Percentiles rank a stretch among this genome's conserved stretches.
Evolutionary conservation across 2,113 vertebrate species (phyloP).

Genomic region (Burhinus oedicnemus): DNA sequence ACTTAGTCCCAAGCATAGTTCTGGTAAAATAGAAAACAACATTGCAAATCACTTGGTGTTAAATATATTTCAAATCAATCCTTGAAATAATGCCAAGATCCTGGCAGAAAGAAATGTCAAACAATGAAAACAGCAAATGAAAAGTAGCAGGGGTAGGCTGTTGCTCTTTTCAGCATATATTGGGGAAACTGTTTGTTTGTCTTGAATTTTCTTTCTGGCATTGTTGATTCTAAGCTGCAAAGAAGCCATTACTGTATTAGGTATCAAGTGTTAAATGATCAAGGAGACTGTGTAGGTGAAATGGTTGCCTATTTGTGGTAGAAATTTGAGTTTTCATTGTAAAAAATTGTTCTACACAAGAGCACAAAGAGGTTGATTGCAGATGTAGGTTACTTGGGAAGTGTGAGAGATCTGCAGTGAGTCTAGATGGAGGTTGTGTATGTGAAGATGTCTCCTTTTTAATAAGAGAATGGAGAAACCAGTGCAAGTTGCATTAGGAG

Average conservation of each 20-base stretch:
- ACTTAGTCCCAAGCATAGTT: slow-evolving; percentile 34
- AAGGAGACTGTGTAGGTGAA: background rate
- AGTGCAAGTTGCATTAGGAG: background rate
- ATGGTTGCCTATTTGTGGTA: background rate
- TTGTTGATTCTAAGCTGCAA: slow-evolving; percentile 2
- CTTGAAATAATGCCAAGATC: slow-evolving; percentile 52
- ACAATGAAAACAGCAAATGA: slow-evolving; percentile 54
- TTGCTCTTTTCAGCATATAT: slow-evolving; percentile 38
- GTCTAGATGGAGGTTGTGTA: background rate
- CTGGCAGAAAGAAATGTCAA: slow-evolving; percentile 49
- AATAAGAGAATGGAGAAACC: background rate
- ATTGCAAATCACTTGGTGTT: slow-evolving; percentile 45
- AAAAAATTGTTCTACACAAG: background rate
- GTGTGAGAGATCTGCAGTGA: background rate
- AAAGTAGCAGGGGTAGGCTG: slow-evolving; percentile 32
- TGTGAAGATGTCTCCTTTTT: background rate
- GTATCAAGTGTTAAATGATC: slow-evolving; percentile 7
- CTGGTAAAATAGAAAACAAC: slow-evolving; percentile 50
- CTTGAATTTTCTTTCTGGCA: slow-evolving; percentile 43
- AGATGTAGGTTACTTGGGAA: background rate
- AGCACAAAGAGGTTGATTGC: background rate
- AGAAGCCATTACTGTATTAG: background rate
- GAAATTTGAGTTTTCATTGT: background rate
- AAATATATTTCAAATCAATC: slow-evolving; percentile 47
- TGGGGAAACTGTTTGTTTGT: slow-evolving; percentile 40